Evolutionary conservation across 2,888 invertebrate species (phyloP), one percentile per base, ranked within the genome.

Genomic region (Lobophora halterata): DNA sequence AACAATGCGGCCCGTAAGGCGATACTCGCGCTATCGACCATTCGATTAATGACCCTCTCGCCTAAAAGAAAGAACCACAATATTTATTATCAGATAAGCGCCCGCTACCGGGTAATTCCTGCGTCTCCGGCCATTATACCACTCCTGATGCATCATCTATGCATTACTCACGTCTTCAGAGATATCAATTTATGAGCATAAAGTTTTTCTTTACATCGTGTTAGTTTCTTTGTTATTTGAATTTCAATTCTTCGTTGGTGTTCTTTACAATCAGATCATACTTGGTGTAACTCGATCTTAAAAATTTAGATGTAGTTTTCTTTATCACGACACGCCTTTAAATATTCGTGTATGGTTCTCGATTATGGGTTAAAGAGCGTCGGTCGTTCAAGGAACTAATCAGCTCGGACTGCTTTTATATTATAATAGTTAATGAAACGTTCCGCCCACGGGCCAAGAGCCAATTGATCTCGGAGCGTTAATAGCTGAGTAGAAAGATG

Each of bases 11-110:
- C 68, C 70, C 71, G 85, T 83, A 85, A 83, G 79, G 71, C 79
- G 86, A 87, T 86, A 85, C 79, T 74, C 63, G n/a, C 66, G 77
- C 69, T 79, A 87, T 87, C 86, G 79, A 78, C 75, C 74, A 53
- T 67, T 79, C 78, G 82, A 86, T 87, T 86, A 86, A 87, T 87
- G 86, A 82, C 81, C 71, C 75, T 71, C 80, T 77, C 80, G 76
- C 78, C 81, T 82, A 86, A 87, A 87, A 87, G 86, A 87, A 87
- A 85, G 82, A 81, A 73, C 79, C 71, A 79, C 78, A 83, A 86
- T 86, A 86, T 87, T 86, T 86, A 85, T 86, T 83, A 87, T 87
- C 83, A 78, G 87, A 87, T 87, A 85, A 80, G 75, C 71, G 69
- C 42, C 62, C 67, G 86, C 87, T 87, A 87, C 87, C 66, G 86